These are phyloP conservation scores for Oryzaephilus surinamensis DNA, from an alignment of 1,140 invertebrate genomes.

Conservation along the genomic window DNA sequence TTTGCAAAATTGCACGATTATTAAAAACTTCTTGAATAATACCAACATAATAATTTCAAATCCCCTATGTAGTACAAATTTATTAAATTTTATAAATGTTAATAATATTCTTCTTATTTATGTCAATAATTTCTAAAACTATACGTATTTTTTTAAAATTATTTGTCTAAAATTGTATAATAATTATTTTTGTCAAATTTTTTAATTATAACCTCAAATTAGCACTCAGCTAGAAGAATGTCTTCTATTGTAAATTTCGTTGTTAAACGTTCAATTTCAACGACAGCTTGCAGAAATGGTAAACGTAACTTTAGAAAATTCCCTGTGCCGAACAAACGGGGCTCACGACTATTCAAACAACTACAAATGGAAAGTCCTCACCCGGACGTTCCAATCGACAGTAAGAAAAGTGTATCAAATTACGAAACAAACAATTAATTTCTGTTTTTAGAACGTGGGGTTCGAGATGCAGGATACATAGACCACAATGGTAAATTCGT, in stretches of 20 bases:
- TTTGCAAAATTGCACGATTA: too few relatives aligned
- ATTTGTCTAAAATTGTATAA: background rate
- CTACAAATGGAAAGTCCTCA: conserved; percentile 44
- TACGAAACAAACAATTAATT: conserved; percentile 4
- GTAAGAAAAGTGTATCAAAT: conserved; percentile 32
- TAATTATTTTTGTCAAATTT: conserved; percentile 2
- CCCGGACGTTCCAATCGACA: conserved; percentile 50
- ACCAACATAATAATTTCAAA: too few relatives aligned
- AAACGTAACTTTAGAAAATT: conserved; percentile 77
- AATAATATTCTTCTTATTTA: too few relatives aligned
- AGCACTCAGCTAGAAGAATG: conserved; percentile 13
- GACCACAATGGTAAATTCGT: conserved; percentile 46
- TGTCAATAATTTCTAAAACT: conserved; percentile 1
- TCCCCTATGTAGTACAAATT: too few relatives aligned
- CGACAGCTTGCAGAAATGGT: conserved; percentile 46
- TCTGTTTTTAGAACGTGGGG: conserved; percentile 47
- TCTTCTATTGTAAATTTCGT: conserved; percentile 27
- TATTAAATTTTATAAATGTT: too few relatives aligned
- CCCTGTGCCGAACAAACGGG: conserved; percentile 58
- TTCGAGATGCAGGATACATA: conserved; percentile 48
- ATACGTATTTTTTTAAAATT: background rate
- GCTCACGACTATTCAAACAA: conserved; percentile 53
- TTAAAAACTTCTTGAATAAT: too few relatives aligned
- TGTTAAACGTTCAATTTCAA: conserved; percentile 44
- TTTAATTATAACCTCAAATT: conserved; percentile 6